phyloP scores from a whole-genome alignment of 2,113 vertebrate species.

The Centrocercus urophasianus region DNA sequence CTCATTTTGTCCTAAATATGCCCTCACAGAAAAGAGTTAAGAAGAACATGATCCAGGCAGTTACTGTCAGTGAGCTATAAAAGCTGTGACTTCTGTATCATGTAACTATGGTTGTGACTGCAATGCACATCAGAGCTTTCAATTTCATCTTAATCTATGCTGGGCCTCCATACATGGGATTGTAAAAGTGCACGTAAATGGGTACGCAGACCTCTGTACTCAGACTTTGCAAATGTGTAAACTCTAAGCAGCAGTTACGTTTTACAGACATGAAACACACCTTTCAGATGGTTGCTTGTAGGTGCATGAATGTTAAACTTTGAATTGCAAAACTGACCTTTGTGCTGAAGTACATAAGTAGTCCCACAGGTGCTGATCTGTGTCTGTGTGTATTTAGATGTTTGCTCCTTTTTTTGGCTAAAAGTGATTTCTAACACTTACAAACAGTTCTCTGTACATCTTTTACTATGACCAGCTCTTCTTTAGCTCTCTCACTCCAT shows the following conservation, averaged over 20 bases:
- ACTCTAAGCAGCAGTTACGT: neutral
- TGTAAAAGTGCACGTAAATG: neutral
- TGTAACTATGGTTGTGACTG: neutral
- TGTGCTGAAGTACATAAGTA: neutral
- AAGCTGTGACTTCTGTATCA: neutral
- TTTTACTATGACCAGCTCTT: conserved; percentile 26
- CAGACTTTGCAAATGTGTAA: neutral
- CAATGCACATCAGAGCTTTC: neutral
- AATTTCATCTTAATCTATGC: neutral
- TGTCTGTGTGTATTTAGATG: neutral
- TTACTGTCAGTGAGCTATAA: neutral
- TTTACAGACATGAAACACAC: neutral
- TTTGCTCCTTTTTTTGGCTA: conserved; percentile 7
- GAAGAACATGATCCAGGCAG: neutral
- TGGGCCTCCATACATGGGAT: neutral
- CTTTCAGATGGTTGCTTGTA: neutral
- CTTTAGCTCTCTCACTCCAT: neutral
- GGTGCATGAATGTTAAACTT: neutral
- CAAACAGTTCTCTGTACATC: neutral
- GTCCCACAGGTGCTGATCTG: neutral
- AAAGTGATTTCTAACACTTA: neutral
- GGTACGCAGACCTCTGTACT: fast-evolving
- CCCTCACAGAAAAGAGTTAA: neutral
- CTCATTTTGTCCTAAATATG: neutral
- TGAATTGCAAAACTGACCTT: neutral